A percentile compares a stretch with the other conserved stretches of the same genome.
phyloP scores from a whole-genome alignment of 1,140 invertebrate genomes.

The Habropoda laboriosa region DNA sequence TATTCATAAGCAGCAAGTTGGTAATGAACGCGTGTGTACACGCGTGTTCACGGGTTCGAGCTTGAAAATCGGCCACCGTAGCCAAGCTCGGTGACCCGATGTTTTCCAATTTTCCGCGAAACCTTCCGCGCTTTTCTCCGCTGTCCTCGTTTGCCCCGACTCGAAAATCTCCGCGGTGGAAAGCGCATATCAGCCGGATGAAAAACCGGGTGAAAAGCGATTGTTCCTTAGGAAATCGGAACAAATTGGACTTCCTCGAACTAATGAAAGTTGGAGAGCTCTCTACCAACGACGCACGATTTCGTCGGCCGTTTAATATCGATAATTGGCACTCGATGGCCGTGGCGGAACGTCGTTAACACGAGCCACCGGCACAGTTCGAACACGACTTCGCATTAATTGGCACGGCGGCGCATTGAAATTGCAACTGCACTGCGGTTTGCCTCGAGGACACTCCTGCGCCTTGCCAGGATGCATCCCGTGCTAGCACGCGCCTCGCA shows the following conservation, averaged over 20 bases:
- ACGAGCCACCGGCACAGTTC: slow-evolving; percentile 27
- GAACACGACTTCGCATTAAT: slow-evolving; percentile 41
- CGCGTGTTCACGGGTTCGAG: neutral
- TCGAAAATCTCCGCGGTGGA: neutral
- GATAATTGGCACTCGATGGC: slow-evolving; percentile 29
- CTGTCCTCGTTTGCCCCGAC: neutral
- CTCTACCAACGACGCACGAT: neutral
- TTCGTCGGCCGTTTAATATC: slow-evolving; percentile 18
- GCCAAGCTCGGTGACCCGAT: neutral
- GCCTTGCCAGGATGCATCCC: slow-evolving; percentile 14
- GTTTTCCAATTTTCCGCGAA: slow-evolving; percentile 3
- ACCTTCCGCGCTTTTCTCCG: neutral
- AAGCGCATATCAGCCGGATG: neutral
- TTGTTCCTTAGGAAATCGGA: neutral
- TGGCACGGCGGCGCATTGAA: slow-evolving; percentile 41
- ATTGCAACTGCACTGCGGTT: slow-evolving; percentile 46
- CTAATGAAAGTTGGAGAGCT: neutral
- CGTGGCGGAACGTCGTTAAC: slow-evolving; percentile 29
- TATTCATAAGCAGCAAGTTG: slow-evolving; percentile 49
- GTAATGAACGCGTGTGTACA: slow-evolving; percentile 28
- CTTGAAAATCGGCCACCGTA: neutral
- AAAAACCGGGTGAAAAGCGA: neutral
- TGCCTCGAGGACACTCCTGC: slow-evolving; percentile 23
- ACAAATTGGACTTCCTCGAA: too few species aligned
- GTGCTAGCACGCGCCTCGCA: neutral